Base-by-base conservation (phyloP, 2,797 vertebrate species). In the Poliocrania exsul region DNA sequence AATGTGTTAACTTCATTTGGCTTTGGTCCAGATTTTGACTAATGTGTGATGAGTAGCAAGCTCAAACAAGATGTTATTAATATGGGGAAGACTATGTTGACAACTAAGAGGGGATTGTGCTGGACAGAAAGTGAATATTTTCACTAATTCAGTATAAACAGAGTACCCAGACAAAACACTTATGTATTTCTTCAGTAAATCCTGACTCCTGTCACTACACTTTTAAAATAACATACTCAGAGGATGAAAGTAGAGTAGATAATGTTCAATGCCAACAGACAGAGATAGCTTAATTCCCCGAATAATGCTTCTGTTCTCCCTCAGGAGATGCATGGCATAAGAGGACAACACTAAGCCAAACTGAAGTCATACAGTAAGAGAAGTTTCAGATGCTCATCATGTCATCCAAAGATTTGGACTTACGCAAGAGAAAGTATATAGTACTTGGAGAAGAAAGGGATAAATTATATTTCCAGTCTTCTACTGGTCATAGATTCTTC, bases 1-100 rank as follows among this genome's bases (percentile, higher is more conserved):
- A 95, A 72, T 79, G 56, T 65, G 38, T 69, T 95, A 81, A 72
- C 38, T 95, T 86, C 10, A 15, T 78, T 77, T 88, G 70, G 58
- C 82, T 88, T 83, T 88, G 23, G 75, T 88, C 54, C 40, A 78
- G 29, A 20, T 57, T 92, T 86, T 7, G 9, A 31, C 46, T 89
- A 44, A 66, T 25, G 7, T 65, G 69, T 75, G 31, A 47, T 46
- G n/a, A 86, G 50, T 12, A 20, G n/a, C 21, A 50, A 77, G 37
- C 40, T 91, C 50, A 69, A 73, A 90, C 44, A 49, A 74, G 31
- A 15, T 53, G 26, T 66, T 46, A 56, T 49, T 70, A 79, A 70
- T 70, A 46, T 69, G 37, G 28, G 11, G 49, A 82, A 60, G 64
- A 28, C 37, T 73, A 5, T 31, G 33, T 13, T 54, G 51, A 81